A percentile compares a stretch with the other conserved stretches of the same genome.
Evolutionary conservation across 92 coral and sea anemone species (phyloP).

Genomic region (Bergia puertoricense): DNA sequence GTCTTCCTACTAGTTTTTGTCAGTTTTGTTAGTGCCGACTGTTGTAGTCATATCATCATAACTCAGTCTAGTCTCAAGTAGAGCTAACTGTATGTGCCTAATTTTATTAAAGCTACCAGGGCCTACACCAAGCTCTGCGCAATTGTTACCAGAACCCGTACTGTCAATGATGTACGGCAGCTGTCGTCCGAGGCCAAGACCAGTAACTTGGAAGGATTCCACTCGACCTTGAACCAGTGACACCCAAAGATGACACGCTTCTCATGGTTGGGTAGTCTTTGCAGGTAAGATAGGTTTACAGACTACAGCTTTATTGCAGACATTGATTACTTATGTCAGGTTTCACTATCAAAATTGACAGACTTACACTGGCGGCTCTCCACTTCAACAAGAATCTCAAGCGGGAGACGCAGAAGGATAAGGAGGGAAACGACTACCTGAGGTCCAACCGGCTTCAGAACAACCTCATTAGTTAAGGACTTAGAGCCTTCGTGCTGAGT

Average conservation of each 20-base stretch:
- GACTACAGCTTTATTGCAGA: too few species aligned
- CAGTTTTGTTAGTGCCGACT: too few species aligned
- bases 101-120: too few species aligned
- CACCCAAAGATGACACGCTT: constrained; percentile 5
- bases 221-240: constrained; percentile 28
- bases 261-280: constrained; percentile 11
- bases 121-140: too few species aligned
- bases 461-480: too few species aligned
- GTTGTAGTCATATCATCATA: too few species aligned
- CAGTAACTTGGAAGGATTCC: constrained; percentile 30
- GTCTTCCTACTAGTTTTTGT: too few species aligned
- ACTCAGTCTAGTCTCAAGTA: too few species aligned
- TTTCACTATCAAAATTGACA: background rate
- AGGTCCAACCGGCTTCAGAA: too few species aligned
- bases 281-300: background rate
- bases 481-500: too few species aligned
- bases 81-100: too few species aligned
- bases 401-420: background rate
- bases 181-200: constrained; percentile 10
- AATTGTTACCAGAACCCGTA: too few species aligned
- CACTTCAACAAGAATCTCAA: constrained; percentile 2
- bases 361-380: background rate
- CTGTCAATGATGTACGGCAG: background rate
- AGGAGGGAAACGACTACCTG: background rate
- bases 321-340: background rate